These are phyloP conservation scores for Lateolabrax maculatus DNA, from an alignment of 2,797 vertebrate genomes.

Conservation along the genomic window DNA sequence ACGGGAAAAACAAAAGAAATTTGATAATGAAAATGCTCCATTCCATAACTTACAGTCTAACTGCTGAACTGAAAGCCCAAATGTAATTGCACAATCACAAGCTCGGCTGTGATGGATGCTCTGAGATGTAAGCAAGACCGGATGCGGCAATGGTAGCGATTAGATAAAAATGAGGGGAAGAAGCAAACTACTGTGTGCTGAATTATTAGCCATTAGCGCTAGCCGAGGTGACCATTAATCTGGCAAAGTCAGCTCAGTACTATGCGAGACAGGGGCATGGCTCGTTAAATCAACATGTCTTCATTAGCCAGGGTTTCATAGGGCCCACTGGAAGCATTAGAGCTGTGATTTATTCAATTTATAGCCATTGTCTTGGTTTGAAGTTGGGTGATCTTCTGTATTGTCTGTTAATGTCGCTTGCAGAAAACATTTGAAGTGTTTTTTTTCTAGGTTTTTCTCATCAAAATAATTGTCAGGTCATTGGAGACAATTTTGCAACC, in stretches of 20 bases:
- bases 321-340: constrained; percentile 39
- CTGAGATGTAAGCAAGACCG: constrained; percentile 10
- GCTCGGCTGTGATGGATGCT: constrained; percentile 31
- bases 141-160: constrained; percentile 8
- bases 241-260: constrained; percentile 49
- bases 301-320: constrained; percentile 54
- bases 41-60: not conserved
- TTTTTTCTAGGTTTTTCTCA: constrained; percentile 2
- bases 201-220: constrained; percentile 68
- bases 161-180: constrained; percentile 45
- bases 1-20: constrained; percentile 15
- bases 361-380: constrained; percentile 23
- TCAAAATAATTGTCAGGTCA: constrained; percentile 33
- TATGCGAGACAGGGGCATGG: constrained; percentile 37
- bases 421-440: constrained; percentile 5
- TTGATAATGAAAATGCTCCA: constrained; percentile 5
- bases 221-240: constrained; percentile 60
- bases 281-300: constrained; percentile 68
- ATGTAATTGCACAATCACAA: constrained; percentile 16
- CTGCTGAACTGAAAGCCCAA: constrained; percentile 14
- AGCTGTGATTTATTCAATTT: constrained; percentile 46
- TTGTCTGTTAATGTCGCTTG: constrained; percentile 25
- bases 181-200: constrained; percentile 42
- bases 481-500: not conserved
- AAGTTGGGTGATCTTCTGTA: constrained; percentile 2